Percentiles rank a stretch among this genome's conserved stretches.
Evolutionary conservation across 1,140 invertebrate species (phyloP).

Genomic region (Ctenoplectra terminalis): DNA sequence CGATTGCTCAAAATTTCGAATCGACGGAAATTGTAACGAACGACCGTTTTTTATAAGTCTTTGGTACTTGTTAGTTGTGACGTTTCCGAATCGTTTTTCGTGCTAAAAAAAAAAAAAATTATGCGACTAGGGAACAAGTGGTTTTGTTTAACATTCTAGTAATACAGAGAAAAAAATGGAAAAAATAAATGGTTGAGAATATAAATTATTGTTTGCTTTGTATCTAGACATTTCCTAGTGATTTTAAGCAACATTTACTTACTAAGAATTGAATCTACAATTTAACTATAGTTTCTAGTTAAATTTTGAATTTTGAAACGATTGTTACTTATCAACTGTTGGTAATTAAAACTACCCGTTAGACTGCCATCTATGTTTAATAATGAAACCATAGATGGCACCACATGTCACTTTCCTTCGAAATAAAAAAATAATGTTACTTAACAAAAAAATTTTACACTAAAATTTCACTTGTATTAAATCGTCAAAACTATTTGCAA

Average conservation of each 20-base stretch:
- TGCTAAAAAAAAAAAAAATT: conserved; percentile 51
- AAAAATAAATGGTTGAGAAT: conserved; percentile 66
- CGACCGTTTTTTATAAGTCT: conserved; percentile 27
- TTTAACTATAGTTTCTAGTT: too few relatives aligned
- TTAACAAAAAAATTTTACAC: too few relatives aligned
- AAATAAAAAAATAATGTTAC: too few relatives aligned
- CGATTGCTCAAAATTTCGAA: conserved; percentile 39
- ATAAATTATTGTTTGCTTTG: background rate
- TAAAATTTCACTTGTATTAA: background rate
- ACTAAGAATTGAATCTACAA: background rate
- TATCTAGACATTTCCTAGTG: background rate
- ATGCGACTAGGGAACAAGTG: conserved; percentile 45
- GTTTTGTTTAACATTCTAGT: conserved; percentile 63
- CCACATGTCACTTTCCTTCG: background rate
- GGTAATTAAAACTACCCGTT: background rate
- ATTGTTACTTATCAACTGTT: background rate
- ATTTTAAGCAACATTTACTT: background rate
- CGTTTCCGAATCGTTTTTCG: conserved; percentile 39
- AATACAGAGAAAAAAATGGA: conserved; percentile 46
- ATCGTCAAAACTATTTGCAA: background rate
- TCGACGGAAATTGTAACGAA: conserved; percentile 9
- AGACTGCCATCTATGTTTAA: background rate
- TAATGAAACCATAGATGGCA: background rate
- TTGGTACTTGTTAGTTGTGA: conserved; percentile 39
- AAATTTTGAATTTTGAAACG: too few relatives aligned